These are phyloP conservation scores for Enteromius afrohamiltoni DNA, from an alignment of 2,797 vertebrate genomes.

Conservation along the genomic window DNA sequence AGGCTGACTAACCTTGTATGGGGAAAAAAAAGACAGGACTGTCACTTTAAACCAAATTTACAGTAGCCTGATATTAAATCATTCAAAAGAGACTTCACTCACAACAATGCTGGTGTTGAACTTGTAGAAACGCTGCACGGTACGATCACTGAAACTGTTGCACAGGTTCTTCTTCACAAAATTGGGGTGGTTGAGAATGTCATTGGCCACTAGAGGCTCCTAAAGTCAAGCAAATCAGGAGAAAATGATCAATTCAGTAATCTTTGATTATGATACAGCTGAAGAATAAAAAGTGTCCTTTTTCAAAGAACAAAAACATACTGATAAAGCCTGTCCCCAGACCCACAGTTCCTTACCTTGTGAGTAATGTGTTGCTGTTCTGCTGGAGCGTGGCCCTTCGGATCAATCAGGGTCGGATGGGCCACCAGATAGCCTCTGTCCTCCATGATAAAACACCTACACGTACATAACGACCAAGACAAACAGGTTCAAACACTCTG, in stretches of 20 bases:
- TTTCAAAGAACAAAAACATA: background rate
- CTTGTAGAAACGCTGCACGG: constrained; percentile 97
- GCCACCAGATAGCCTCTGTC: constrained; percentile 97
- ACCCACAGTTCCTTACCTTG: constrained; percentile 80
- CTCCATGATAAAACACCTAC: constrained; percentile 99
- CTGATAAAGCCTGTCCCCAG: background rate
- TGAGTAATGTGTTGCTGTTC: constrained; percentile 99
- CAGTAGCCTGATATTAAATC: background rate
- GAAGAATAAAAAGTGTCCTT: background rate
- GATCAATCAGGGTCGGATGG: constrained; percentile 96
- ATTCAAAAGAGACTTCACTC: constrained; percentile 55
- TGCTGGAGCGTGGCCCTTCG: constrained; percentile 95
- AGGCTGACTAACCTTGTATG: background rate
- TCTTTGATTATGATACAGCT: background rate
- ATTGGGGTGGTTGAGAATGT: constrained; percentile 97
- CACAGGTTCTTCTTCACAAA: constrained; percentile 97
- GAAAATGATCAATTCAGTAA: background rate
- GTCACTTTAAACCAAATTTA: background rate
- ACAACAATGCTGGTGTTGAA: constrained; percentile 96
- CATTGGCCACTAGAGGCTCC: constrained; percentile 97
- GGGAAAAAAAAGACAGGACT: background rate
- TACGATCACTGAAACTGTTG: constrained; percentile 98
- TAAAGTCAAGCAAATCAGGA: constrained; percentile 57
- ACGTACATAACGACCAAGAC: background rate
- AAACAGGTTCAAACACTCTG: background rate